phyloP scores from a whole-genome alignment of 2,888 invertebrate species.

The Altica lythri region DNA sequence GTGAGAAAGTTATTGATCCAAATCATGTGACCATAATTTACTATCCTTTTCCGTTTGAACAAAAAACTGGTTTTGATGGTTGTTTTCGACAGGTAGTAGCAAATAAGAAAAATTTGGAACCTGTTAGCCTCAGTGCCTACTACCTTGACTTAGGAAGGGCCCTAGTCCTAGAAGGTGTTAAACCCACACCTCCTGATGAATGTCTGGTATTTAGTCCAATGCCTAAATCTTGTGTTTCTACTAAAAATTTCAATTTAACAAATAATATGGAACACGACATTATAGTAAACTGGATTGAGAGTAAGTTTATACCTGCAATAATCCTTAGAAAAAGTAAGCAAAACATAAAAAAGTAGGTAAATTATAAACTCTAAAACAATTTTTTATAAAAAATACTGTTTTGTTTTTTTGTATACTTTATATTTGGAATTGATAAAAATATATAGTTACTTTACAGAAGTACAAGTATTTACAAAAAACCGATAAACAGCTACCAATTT shows the following conservation, averaged over 20 bases:
- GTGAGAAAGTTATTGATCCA: constrained; percentile 9
- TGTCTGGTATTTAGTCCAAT: too few relatives aligned
- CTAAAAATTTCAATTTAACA: constrained; percentile 27
- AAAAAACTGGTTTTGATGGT: constrained; percentile 42
- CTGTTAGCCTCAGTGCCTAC: constrained; percentile 47
- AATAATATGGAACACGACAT: constrained; percentile 43
- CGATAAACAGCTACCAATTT: neutral
- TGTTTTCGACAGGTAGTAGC: constrained; percentile 48
- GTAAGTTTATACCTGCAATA: too few relatives aligned
- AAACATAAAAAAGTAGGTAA: neutral
- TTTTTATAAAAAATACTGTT: too few relatives aligned
- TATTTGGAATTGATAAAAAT: neutral
- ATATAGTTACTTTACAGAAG: neutral
- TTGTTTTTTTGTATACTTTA: constrained; percentile 11
- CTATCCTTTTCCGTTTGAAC: constrained; percentile 33
- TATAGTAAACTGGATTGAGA: constrained; percentile 43
- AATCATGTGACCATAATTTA: constrained; percentile 23
- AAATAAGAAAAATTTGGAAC: constrained; percentile 34
- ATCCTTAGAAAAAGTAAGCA: too few relatives aligned
- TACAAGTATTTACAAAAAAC: neutral
- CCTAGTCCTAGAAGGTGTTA: neutral
- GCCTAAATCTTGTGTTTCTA: too few relatives aligned
- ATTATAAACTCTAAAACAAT: too few relatives aligned
- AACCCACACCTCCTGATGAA: too few relatives aligned
- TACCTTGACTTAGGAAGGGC: constrained; percentile 52